A percentile compares a stretch with the other conserved stretches of the same genome.
Conservation (phyloP, 2,888 invertebrate genomes). For the Tromatobia lineatoria region DNA sequence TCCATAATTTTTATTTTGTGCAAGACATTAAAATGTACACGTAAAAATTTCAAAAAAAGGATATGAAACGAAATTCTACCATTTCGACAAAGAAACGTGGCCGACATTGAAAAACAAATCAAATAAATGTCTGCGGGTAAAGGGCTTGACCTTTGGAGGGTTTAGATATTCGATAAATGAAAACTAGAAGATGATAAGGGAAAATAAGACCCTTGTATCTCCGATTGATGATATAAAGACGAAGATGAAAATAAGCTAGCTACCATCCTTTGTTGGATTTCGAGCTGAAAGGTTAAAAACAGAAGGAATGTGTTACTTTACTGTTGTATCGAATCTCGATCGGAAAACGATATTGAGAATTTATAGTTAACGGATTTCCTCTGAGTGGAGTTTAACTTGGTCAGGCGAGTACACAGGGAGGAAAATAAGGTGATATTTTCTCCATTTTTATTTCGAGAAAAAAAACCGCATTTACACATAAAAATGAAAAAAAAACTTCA, state of each 20-base stretch:
- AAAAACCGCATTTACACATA: too few species aligned
- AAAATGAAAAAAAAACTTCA: too few species aligned
- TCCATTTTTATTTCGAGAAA: too few species aligned
- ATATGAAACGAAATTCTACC: too few species aligned
- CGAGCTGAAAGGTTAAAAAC: not conserved
- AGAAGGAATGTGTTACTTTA: slow-evolving; percentile 3
- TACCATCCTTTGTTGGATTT: not conserved
- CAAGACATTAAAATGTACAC: too few species aligned
- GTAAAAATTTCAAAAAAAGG: too few species aligned
- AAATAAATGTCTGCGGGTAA: too few species aligned
- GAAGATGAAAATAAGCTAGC: slow-evolving; percentile 23
- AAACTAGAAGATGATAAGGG: not conserved
- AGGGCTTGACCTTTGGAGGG: not conserved
- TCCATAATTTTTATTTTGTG: too few species aligned
- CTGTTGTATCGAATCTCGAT: slow-evolving; percentile 54
- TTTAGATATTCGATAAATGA: slow-evolving; percentile 3
- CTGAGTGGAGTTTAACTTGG: slow-evolving; percentile 54
- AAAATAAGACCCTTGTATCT: not conserved
- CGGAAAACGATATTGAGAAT: slow-evolving; percentile 65
- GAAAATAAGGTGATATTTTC: too few species aligned
- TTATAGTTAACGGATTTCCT: slow-evolving; percentile 64
- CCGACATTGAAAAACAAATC: too few species aligned
- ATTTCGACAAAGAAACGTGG: too few species aligned
- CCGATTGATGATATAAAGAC: slow-evolving; percentile 12
- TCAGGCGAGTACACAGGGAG: not conserved